These are phyloP conservation scores for Plestiodon gilberti DNA, from an alignment of 2,113 vertebrate genomes.

Conservation along the genomic window DNA sequence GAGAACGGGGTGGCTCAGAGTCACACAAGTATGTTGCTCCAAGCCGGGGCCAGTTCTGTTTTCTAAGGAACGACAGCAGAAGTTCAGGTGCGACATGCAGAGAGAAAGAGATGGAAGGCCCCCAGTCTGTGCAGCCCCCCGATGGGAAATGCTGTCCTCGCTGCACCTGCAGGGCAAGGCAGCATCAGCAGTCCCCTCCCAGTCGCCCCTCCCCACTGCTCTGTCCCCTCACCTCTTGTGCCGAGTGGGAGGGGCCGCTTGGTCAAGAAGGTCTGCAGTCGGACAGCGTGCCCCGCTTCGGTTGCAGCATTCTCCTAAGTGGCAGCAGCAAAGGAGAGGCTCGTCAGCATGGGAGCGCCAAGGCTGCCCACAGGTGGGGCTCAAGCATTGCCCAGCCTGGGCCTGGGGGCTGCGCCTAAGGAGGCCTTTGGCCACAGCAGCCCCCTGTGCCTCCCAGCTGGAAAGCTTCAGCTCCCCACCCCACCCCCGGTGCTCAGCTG, in stretches of 20 bases:
- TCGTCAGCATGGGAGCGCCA: background rate
- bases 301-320: constrained; percentile 55
- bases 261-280: constrained; percentile 88
- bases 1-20: background rate
- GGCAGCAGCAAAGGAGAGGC: background rate
- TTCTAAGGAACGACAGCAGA: background rate
- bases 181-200: background rate
- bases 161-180: too few species aligned
- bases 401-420: too few species aligned
- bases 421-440: background rate
- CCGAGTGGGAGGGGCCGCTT: constrained; percentile 81
- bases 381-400: background rate
- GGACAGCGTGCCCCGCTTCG: constrained; percentile 73
- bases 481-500: too few species aligned
- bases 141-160: background rate
- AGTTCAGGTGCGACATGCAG: too few species aligned
- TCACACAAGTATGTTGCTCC: background rate
- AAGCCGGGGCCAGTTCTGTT: background rate
- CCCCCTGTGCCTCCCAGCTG: too few species aligned
- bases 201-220: background rate
- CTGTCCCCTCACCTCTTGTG: constrained; percentile 76
- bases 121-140: background rate
- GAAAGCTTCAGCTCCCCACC: background rate
- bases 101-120: background rate
- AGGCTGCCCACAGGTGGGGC: background rate